Evolutionary conservation across 2,797 vertebrate genomes (phyloP), one percentile per base, ranked within the genome.

Genomic region (Smutsia gigantea): DNA sequence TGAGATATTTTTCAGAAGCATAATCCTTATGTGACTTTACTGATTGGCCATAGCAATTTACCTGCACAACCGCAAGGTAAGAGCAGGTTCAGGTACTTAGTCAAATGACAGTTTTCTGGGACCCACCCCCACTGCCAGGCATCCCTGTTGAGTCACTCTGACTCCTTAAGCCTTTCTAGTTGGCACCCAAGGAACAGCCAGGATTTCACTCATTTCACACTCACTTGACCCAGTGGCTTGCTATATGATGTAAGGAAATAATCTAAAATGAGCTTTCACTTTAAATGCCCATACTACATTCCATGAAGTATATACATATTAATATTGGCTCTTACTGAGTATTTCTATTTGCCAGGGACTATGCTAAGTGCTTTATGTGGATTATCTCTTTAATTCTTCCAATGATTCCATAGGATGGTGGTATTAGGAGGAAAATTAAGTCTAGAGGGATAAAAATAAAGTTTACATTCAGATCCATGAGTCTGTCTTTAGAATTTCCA

Each of bases 391-490:
- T 83, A 66, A 64, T 46, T 27, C 42, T 57, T 59, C 31, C 39
- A 51, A 15, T 51, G 71, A 64, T 7, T 69, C 63, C 34, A 59
- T 12, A 7, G 27, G 61, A 34, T n/a, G 29, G 27, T 3, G 71
- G 51, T 5, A 87, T 27, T 46, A 68, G 49, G 57, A 91, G 66
- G 63, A 88, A 91, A 92, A 79, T 25, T 23, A 96, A 85, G n/a
- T 84, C 49, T 79, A 78, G n/a, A 83, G 15, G 34, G 39, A 7
- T 34, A 69, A 75, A 37, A 31, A 46, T 37, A 81, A 90, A 90
- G 42, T 57, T 86, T 90, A 66, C 29, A 92, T 29, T 93, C 21
- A 96, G 61, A 92, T 78, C 19, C 55, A 34, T 42, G 31, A 86
- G 27, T 74, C 11, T 69, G 57, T 94, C 29, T 77, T 34, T 31